A percentile compares a stretch with the other conserved stretches of the same genome.
These are phyloP conservation scores for Falco columbarius DNA, from an alignment of 2,797 vertebrate species.

Conservation along the genomic window DNA sequence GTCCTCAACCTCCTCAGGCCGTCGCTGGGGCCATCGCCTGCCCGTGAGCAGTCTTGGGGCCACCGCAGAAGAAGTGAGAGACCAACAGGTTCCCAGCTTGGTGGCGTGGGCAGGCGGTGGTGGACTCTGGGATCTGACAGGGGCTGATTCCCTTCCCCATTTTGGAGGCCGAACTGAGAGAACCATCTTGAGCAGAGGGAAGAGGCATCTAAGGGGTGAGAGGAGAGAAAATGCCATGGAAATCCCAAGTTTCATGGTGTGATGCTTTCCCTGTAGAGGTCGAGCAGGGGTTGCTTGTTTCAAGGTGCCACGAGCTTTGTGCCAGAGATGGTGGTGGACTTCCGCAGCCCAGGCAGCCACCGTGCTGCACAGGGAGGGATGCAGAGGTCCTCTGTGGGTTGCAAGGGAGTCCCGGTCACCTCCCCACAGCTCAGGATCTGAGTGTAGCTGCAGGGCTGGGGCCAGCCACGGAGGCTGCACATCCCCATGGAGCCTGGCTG, in stretches of 20 bases:
- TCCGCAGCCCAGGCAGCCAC: not conserved
- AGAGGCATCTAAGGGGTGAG: not conserved
- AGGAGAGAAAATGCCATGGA: not conserved
- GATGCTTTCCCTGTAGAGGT: not conserved
- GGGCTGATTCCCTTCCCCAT: rapidly evolving
- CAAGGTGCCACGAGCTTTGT: not conserved
- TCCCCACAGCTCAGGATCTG: rapidly evolving
- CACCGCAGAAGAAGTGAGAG: not conserved
- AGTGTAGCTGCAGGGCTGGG: not conserved
- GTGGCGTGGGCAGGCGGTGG: rapidly evolving
- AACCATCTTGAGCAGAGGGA: not conserved
- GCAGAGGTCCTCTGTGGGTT: not conserved
- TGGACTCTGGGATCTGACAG: not conserved
- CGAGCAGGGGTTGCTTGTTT: not conserved
- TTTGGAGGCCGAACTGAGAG: not conserved
- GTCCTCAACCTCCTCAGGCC: not conserved
- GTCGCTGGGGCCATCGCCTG: rapidly evolving
- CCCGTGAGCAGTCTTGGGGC: not conserved
- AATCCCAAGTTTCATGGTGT: not conserved
- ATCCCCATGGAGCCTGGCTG: not conserved
- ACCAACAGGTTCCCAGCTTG: not conserved
- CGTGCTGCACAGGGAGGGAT: rapidly evolving
- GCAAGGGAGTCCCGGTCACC: rapidly evolving
- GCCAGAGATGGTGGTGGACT: not conserved
- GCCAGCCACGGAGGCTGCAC: not conserved